Base-by-base conservation (phyloP, 2,113 vertebrate species). In the Camelus dromedarius region DNA sequence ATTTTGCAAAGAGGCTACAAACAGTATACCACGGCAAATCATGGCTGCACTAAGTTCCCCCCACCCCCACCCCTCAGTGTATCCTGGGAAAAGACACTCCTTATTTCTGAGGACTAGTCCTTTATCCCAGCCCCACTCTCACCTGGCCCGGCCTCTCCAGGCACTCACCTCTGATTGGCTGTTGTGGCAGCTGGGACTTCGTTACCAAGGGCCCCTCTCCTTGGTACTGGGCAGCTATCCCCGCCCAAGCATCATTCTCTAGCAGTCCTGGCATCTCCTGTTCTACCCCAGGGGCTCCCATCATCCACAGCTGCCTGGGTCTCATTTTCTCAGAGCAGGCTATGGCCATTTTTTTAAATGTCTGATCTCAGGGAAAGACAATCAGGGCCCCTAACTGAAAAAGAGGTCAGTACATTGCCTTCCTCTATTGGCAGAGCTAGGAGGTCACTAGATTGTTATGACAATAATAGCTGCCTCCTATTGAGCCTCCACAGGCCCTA, bases 291-390 rank as follows among this genome's bases (percentile, higher is more conserved):
- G 28, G 3, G 58, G 16, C 30, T 56, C 1, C 70, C 13, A 15
- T 48, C 30, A 32, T 16, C 70, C 80, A 52, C 1, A 30, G 52
- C 54, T n/a, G 6, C 19, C 28, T 30, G 76, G 42, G 48, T 9
- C 69, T 48, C n/a, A 26, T 73, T 83, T 96, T 93, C 48, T 85
- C 32, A 79, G 73, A 35, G n/a, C 56, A n/a, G 0, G 50, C 38
- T 15, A 15, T 28, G 42, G 32, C 10, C 72, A 72, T 81, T 70
- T 60, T 32, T 76, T 70, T 86, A 32, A 75, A 83, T 46, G 50
- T 77, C 70, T 76, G 77, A 38, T 18, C 30, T 92, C 75, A 96
- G 32, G 88, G 64, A 80, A 89, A 81, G 52, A 52, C 66, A 69
- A 77, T 70, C 42, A 70, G 32, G 50, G 11, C 24, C 42, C 20